Evolutionary conservation across 1,140 invertebrate species (phyloP), one percentile per base, ranked within the genome.

Genomic region (Bombus breviceps): DNA sequence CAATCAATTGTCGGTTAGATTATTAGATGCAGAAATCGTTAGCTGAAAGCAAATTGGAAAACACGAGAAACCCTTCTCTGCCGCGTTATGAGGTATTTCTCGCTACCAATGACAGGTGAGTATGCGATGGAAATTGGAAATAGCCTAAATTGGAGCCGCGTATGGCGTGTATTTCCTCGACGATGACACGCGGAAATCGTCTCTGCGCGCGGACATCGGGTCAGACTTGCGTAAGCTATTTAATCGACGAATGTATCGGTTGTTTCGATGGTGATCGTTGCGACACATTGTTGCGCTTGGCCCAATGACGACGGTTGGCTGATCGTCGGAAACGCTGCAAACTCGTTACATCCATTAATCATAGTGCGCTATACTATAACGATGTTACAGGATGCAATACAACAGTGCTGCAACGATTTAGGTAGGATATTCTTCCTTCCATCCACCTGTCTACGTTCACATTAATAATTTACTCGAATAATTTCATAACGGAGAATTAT

Each of bases 301-400:
- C 10, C 32, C 47, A 59, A 57, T 69, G 47, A 41, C 66, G 28
- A 34, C 74, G 75, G 68, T 34, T 62, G 62, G 79, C 66, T 72
- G 81, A 80, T 84, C 76, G 72, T 59, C 53, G 83, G 64, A 69
- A 72, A 62, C 68, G 47, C 37, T 59, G 76, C 39, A n/a, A 43
- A 84, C 68, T 79, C 66, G 83, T 62, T 71, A 53, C 83, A 28
- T 80, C 83, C 76, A 84, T 84, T 84, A 80, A 84, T 84, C 76
- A 80, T 78, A 37, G 9, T 13, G 25, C 57, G 37, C 5, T 10
- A n/a, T n/a, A 6, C 15, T 28, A 34, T 66, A 72, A 62, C 66
- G 28, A 28, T 57, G 39, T 79, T 79, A 9, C 47, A 28, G 28
- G 47, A 43, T 28, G 13, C 68, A 2, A 59, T 73, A 59, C 78